Evolutionary conservation across 1,140 invertebrate species (phyloP).

Genomic region (Drosophila nasuta): DNA sequence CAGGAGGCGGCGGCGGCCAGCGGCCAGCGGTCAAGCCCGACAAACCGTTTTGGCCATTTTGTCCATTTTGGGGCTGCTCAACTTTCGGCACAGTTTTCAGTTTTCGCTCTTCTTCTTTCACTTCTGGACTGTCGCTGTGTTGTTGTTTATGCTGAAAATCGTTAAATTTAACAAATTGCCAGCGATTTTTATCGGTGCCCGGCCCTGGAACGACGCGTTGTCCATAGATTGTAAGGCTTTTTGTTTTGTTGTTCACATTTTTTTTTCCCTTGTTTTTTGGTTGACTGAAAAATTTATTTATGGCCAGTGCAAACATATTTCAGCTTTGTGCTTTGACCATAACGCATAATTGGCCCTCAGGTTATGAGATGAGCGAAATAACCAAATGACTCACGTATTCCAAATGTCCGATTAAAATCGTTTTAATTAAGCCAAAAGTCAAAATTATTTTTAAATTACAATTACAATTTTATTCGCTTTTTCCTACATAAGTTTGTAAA

Average conservation of each 20-base stretch:
- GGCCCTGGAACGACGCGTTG: conserved; percentile 53
- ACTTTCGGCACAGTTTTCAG: conserved; percentile 75
- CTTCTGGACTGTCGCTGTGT: conserved; percentile 27
- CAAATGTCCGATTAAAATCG: conserved; percentile 47
- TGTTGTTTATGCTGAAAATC: conserved; percentile 63
- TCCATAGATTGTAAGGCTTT: conserved; percentile 67
- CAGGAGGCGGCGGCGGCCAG: conserved; percentile 31
- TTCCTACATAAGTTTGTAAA: not conserved
- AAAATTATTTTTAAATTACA: not conserved
- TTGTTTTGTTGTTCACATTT: conserved; percentile 28
- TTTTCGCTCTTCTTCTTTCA: conserved; percentile 44
- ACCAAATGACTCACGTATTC: conserved; percentile 60
- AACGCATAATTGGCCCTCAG: conserved; percentile 65
- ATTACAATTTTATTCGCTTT: conserved; percentile 17
- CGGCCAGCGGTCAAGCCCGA: not conserved
- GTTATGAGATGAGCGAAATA: conserved; percentile 50
- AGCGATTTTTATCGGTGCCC: conserved; percentile 77
- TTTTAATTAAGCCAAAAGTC: conserved; percentile 42
- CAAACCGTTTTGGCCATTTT: conserved; percentile 27
- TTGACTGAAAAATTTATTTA: conserved; percentile 73
- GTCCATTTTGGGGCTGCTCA: conserved; percentile 37
- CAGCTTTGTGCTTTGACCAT: conserved; percentile 47
- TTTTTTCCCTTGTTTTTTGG: conserved; percentile 1
- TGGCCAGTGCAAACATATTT: conserved; percentile 70
- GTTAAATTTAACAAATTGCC: conserved; percentile 84